A percentile compares a stretch with the other conserved stretches of the same genome.
Conservation (phyloP, 2,888 invertebrate genomes). For the Prionchulus punctatus region DNA sequence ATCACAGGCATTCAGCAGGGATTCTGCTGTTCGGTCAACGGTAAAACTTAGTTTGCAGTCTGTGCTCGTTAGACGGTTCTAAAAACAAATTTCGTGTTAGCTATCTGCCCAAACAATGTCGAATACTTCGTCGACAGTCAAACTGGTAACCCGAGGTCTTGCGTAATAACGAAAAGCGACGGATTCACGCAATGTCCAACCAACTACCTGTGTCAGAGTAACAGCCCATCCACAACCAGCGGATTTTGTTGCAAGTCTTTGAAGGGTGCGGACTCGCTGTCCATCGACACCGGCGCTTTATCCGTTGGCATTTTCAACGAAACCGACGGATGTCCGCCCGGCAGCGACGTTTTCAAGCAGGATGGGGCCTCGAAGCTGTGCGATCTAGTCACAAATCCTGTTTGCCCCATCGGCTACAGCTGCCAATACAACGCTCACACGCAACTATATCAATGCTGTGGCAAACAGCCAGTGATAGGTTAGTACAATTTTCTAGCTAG, state of each 20-base stretch:
- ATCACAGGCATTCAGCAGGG: not conserved
- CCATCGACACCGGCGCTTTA: not conserved
- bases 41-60: not conserved
- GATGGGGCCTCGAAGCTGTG: not conserved
- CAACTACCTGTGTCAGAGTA: not conserved
- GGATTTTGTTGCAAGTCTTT: not conserved
- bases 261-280: too few relatives aligned
- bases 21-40: not conserved
- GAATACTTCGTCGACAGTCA: not conserved
- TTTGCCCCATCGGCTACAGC: not conserved
- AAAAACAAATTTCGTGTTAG: not conserved
- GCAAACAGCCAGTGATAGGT: too few relatives aligned
- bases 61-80: not conserved
- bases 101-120: not conserved
- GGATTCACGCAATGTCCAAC: not conserved
- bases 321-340: not conserved
- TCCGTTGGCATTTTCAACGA: not conserved
- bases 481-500: too few relatives aligned
- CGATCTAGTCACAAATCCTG: not conserved
- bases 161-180: not conserved
- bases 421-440: not conserved
- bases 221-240: not conserved
- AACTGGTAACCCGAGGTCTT: not conserved
- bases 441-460: not conserved
- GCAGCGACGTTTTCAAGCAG: not conserved